Evolutionary conservation across 2,888 invertebrate species (phyloP), one percentile per base, ranked within the genome.

Genomic region (Drosophila greeni): DNA sequence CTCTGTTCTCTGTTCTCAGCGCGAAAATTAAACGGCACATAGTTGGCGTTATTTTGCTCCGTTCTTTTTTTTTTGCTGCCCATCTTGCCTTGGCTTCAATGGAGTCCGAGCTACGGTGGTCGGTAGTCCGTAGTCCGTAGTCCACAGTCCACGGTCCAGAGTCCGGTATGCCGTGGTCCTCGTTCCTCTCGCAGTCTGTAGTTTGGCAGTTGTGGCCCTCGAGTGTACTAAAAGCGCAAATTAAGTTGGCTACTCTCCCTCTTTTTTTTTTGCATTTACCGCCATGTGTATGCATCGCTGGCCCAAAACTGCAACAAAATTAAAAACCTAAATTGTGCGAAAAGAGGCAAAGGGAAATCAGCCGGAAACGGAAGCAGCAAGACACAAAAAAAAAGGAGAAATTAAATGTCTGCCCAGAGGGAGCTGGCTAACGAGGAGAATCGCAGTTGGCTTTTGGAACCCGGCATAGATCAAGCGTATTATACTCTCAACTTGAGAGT

Each of bases 21-120:
- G 82, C 80, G 77, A 78, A 78, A 79, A 79, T 82, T 82, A 79
- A 79, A 79, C 80, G 82, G 80, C 76, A 72, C 77, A 79, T 66
- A 76, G 76, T 73, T 76, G 60, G 72, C 53, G 59, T 53, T 48
- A 48, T 33, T 37, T 31, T 47, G 54, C 45, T 45, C 52, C 53
- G 33, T 55, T 56, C n/a, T 53, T 23, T 70, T 29, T 56, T 51
- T 23, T 70, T 18, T 8, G 18, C 31, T 51, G 16, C 7, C 60
- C 33, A 34, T 26, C 40, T 57, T 36, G 29, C 29, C 51, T 58
- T 66, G 52, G 36, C 62, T 55, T 47, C 68, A 57, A 64, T 60
- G 47, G 53, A 59, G 66, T 66, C 56, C 51, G 47, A 40, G 31
- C 31, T 4, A 47, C 31, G 20, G 58, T 33, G 24, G 39, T 53